phyloP scores from a whole-genome alignment of 2,888 invertebrate species.

The Acronicta alni region DNA sequence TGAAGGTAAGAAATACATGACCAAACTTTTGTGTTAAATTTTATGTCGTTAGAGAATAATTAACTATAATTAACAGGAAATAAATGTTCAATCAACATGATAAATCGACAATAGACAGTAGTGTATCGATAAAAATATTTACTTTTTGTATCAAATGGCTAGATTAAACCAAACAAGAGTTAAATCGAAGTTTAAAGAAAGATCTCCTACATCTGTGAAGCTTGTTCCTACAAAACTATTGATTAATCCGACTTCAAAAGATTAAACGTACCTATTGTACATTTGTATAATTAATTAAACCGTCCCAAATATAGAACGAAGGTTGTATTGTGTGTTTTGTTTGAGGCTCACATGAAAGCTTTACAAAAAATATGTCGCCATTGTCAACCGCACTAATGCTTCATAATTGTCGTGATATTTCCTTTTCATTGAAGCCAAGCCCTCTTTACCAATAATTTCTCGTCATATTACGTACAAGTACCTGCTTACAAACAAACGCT shows the following conservation, averaged over 20 bases:
- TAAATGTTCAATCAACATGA: neutral
- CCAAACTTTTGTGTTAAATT: neutral
- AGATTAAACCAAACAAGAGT: neutral
- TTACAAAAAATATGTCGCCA: constrained; percentile 81
- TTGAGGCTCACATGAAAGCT: constrained; percentile 70
- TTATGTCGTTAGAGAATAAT: neutral
- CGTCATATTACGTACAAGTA: constrained; percentile 75
- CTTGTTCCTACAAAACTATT: constrained; percentile 39
- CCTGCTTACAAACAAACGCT: constrained; percentile 60
- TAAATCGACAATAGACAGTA: neutral
- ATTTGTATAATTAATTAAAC: constrained; percentile 73
- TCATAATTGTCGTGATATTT: constrained; percentile 85
- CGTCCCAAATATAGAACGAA: constrained; percentile 62
- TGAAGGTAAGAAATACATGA: neutral
- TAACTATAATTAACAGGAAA: neutral
- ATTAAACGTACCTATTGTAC: constrained; percentile 51
- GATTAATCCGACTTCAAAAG: constrained; percentile 54
- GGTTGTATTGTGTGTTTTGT: constrained; percentile 70
- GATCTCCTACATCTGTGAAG: constrained; percentile 25
- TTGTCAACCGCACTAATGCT: constrained; percentile 78
- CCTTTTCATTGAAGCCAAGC: constrained; percentile 78
- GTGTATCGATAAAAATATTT: neutral
- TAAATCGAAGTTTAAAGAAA: neutral
- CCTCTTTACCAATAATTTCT: constrained; percentile 79
- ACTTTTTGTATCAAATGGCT: neutral